A percentile compares a stretch with the other conserved stretches of the same genome.
phyloP scores from a whole-genome alignment of 2,797 vertebrate species.

The Acipenser oxyrinchus region DNA sequence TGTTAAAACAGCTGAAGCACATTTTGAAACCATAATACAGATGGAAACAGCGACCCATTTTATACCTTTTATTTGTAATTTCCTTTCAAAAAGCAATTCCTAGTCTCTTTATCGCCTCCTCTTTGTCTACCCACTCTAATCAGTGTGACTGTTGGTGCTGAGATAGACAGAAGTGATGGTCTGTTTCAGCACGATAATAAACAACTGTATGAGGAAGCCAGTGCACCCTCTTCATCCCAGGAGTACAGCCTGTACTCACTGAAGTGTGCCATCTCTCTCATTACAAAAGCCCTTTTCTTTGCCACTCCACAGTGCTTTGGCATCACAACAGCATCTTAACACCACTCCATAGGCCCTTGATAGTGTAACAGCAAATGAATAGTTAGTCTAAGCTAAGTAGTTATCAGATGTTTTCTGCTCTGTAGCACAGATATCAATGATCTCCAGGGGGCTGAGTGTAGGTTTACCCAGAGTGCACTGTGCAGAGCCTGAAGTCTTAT shows the following conservation, averaged over 20 bases:
- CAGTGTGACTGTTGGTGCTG: not conserved
- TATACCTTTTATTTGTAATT: too few relatives aligned
- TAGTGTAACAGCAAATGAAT: slow-evolving; percentile 16
- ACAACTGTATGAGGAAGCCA: not conserved
- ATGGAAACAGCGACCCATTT: too few relatives aligned
- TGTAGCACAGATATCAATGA: slow-evolving; percentile 3
- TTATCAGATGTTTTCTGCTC: slow-evolving; percentile 10
- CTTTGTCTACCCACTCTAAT: not conserved
- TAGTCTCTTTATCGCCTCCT: too few relatives aligned
- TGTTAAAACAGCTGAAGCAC: too few relatives aligned
- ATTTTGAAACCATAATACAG: too few relatives aligned
- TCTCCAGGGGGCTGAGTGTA: not conserved
- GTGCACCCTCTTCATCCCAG: not conserved
- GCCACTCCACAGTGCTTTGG: slow-evolving; percentile 9
- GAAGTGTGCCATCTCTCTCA: slow-evolving; percentile 8
- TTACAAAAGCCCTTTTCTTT: slow-evolving; percentile 10
- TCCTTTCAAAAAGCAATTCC: too few relatives aligned
- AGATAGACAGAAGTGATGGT: not conserved
- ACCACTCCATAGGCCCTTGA: slow-evolving; percentile 8
- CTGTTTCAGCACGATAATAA: not conserved
- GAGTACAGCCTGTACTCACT: slow-evolving; percentile 3
- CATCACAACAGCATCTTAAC: slow-evolving; percentile 12
- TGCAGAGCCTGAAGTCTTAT: not conserved
- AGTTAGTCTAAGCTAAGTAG: slow-evolving; percentile 15
- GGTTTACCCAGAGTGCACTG: slow-evolving; percentile 5